Evolutionary conservation across 2,113 vertebrate species (phyloP).

Genomic region (Melanostigma gelatinosum): DNA sequence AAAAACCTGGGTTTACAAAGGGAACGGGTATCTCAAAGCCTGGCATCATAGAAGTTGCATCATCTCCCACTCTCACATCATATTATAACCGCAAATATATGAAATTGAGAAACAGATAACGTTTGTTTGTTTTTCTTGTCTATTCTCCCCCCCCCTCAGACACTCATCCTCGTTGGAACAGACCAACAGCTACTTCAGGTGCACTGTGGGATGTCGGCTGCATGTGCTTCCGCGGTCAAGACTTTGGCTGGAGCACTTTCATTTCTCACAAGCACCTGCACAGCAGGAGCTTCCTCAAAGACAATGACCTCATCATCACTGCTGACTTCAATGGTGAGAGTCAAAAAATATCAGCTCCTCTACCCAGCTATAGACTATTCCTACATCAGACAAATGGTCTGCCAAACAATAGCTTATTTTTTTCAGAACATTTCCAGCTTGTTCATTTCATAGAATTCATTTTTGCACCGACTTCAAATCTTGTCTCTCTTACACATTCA

Average conservation of each 20-base stretch:
- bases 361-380: no score
- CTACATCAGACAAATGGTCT: neutral
- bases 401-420: neutral
- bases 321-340: conserved; percentile 87
- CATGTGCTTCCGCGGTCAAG: conserved; percentile 68
- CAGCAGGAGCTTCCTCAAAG: conserved; percentile 87
- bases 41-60: neutral
- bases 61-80: neutral
- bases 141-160: conserved; percentile 64
- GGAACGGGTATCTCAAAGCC: neutral
- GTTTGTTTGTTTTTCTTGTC: neutral
- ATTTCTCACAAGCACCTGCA: conserved; percentile 86
- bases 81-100: neutral
- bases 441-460: neutral
- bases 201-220: conserved; percentile 80
- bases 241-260: conserved; percentile 84
- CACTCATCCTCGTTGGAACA: conserved; percentile 80
- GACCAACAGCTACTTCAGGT: conserved; percentile 78
- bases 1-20: neutral
- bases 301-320: conserved; percentile 88
- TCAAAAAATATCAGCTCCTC: neutral
- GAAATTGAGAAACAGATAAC: neutral
- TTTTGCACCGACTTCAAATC: neutral
- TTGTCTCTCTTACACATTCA: neutral
- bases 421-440: neutral